Percentiles rank a stretch among this genome's conserved stretches.
Evolutionary conservation across 2,888 invertebrate species (phyloP).

Genomic region (Meteorus cinctellus): DNA sequence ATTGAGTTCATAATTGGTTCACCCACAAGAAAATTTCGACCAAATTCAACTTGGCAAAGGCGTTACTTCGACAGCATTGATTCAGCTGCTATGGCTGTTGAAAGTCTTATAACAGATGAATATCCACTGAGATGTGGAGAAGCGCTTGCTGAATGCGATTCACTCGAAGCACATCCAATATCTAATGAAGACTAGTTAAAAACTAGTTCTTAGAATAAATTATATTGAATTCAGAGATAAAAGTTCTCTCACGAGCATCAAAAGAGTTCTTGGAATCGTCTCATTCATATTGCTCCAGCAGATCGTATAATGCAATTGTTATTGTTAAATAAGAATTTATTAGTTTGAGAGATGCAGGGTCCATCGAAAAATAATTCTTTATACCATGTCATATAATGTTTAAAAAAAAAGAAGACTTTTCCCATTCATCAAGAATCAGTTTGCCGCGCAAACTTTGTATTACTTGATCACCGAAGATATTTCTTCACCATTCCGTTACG

Average conservation of each 20-base stretch:
- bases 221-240: not conserved
- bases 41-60: constrained; percentile 73
- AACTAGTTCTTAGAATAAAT: not conserved
- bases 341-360: constrained; percentile 12
- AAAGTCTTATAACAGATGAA: constrained; percentile 71
- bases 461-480: constrained; percentile 60
- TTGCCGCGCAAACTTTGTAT: constrained; percentile 68
- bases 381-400: constrained; percentile 7
- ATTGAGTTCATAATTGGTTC: constrained; percentile 74
- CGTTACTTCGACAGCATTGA: constrained; percentile 82
- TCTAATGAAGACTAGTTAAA: constrained; percentile 61
- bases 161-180: constrained; percentile 74
- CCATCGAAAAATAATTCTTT: not conserved
- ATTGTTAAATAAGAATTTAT: constrained; percentile 13
- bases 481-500: constrained; percentile 7
- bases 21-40: constrained; percentile 69
- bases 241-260: not conserved
- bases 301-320: not conserved
- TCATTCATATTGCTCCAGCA: not conserved
- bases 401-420: constrained; percentile 13
- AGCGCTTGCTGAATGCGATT: constrained; percentile 77
- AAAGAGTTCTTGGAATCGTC: not conserved
- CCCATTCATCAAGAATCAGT: constrained; percentile 65
- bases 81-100: constrained; percentile 70
- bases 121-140: constrained; percentile 74